Percentiles rank a stretch among this genome's conserved stretches.
Conservation (phyloP, 2,113 vertebrate genomes). For the Ovibos moschatus region DNA sequence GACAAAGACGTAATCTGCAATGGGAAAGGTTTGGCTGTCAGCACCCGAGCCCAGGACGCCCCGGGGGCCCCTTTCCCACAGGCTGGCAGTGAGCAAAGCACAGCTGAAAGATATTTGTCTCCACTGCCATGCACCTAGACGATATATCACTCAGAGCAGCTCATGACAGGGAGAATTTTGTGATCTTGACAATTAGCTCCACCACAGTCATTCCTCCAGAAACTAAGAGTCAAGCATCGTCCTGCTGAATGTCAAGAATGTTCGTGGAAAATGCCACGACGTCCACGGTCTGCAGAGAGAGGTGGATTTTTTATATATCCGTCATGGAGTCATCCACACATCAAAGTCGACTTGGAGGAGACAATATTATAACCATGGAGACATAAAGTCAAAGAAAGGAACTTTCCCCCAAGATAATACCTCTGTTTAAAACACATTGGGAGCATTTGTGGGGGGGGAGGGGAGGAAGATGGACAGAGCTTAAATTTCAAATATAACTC, state of each 20-base stretch:
- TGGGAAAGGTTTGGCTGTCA: conserved; percentile 46
- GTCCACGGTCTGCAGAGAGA: background rate
- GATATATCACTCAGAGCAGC: background rate
- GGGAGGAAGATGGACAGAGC: background rate
- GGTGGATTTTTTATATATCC: background rate
- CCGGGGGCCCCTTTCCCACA: background rate
- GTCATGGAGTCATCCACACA: background rate
- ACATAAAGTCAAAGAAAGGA: background rate
- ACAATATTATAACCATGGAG: background rate
- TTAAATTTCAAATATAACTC: background rate
- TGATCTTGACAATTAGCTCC: background rate
- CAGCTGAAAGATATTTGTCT: background rate
- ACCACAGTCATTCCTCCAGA: background rate
- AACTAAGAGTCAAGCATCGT: background rate
- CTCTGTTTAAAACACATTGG: background rate
- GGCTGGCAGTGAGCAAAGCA: background rate
- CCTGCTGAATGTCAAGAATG: background rate
- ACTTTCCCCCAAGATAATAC: background rate
- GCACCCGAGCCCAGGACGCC: background rate
- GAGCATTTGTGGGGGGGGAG: background rate
- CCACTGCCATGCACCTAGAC: background rate
- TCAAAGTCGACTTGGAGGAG: background rate
- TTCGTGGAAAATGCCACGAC: background rate
- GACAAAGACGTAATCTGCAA: conserved; percentile 94
- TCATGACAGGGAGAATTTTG: background rate